phyloP scores from a whole-genome alignment of 1,140 invertebrate species.

The Drosophila kepulauana region DNA sequence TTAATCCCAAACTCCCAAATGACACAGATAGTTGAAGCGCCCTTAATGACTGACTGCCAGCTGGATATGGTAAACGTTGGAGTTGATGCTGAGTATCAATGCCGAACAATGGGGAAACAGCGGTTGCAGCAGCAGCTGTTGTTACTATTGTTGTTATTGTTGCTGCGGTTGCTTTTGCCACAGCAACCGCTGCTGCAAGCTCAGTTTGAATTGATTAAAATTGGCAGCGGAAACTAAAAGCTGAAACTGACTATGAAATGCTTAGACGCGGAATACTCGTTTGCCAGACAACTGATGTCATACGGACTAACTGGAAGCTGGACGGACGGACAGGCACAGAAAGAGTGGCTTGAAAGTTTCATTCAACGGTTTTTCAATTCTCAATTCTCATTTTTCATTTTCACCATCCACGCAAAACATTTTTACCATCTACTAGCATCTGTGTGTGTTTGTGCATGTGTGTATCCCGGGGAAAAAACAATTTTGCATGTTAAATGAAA shows the following conservation, averaged over 20 bases:
- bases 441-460: conserved; percentile 7
- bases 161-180: conserved; percentile 15
- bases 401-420: conserved; percentile 4
- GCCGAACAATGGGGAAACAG: conserved; percentile 17
- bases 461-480: conserved; percentile 28
- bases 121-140: conserved; percentile 3
- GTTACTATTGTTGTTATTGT: background rate
- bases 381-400: conserved; percentile 23
- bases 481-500: conserved; percentile 59
- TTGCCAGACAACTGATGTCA: conserved; percentile 25
- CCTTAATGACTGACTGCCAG: conserved; percentile 7
- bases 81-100: conserved; percentile 11
- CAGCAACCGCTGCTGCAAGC: conserved; percentile 8
- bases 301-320: background rate
- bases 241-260: conserved; percentile 37
- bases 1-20: background rate
- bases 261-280: conserved; percentile 21
- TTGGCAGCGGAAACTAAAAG: conserved; percentile 43
- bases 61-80: background rate
- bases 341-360: background rate
- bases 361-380: conserved; percentile 5
- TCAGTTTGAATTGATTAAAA: conserved; percentile 74
- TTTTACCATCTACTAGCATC: background rate
- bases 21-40: background rate
- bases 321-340: background rate